Conservation (phyloP, 1,140 invertebrate genomes). For the Musca vetustissima region DNA sequence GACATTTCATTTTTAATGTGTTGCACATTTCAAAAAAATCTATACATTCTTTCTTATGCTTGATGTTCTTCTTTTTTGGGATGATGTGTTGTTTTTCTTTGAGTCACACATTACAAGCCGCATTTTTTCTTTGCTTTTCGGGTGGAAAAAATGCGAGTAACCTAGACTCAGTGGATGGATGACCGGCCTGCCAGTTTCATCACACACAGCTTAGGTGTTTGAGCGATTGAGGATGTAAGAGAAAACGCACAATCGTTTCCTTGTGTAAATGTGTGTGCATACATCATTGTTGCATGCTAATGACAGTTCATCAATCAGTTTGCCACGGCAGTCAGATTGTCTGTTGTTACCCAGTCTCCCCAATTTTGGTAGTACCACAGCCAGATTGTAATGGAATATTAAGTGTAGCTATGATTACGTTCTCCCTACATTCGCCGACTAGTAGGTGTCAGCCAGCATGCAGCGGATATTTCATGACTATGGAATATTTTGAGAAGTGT, state of each 20-base stretch:
- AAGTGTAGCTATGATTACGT: constrained; percentile 5
- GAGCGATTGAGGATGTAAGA: no score
- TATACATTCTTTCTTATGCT: background rate
- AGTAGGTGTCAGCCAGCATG: constrained; percentile 5
- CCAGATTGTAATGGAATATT: constrained; percentile 18
- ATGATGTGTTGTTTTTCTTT: background rate
- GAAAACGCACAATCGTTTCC: background rate
- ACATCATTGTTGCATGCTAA: constrained; percentile 29
- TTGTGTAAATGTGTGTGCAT: constrained; percentile 4
- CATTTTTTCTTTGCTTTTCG: no score
- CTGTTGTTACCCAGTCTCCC: background rate
- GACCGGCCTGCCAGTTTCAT: no score
- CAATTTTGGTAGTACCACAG: background rate
- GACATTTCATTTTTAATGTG: no score
- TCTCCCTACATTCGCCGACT: background rate
- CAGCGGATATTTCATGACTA: background rate
- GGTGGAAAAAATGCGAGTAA: no score
- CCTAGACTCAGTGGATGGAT: no score
- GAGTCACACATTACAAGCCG: background rate
- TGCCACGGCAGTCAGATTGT: constrained; percentile 4
- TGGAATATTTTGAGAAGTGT: constrained; percentile 5
- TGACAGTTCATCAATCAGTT: constrained; percentile 33
- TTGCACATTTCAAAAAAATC: background rate
- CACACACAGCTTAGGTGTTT: no score
- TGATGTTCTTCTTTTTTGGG: background rate